Evolutionary conservation across 2,113 vertebrate genomes (phyloP).

Genomic region (Brachionichthys hirsutus): DNA sequence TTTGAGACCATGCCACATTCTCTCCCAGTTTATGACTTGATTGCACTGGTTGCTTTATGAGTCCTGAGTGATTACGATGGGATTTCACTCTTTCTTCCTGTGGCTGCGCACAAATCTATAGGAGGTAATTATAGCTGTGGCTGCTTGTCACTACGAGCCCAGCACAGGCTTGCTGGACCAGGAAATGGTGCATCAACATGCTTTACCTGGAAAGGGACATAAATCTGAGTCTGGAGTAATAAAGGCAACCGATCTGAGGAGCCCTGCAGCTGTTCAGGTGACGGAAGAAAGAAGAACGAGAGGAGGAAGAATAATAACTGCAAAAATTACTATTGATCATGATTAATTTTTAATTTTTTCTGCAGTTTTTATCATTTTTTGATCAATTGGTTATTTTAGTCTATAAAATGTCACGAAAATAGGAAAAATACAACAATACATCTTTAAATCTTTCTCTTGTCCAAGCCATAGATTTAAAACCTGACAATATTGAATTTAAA

Average conservation of each 20-base stretch:
- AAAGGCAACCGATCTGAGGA: conserved; percentile 53
- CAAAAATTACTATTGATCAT: no score
- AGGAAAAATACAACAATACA: no score
- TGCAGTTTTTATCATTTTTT: not conserved
- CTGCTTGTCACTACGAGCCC: conserved; percentile 57
- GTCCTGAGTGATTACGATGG: conserved; percentile 60
- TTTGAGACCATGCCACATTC: conserved; percentile 46
- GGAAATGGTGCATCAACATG: conserved; percentile 54
- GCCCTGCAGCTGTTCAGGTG: conserved; percentile 14
- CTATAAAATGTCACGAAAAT: not conserved
- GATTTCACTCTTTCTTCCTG: conserved; percentile 55
- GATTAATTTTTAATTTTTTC: not conserved
- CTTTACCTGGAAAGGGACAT: conserved; percentile 56
- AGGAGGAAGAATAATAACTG: not conserved
- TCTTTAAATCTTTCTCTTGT: no score
- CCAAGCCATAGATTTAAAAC: no score
- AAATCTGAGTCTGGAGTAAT: conserved; percentile 57
- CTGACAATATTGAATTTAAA: not conserved
- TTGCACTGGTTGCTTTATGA: conserved; percentile 67
- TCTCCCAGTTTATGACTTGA: conserved; percentile 54
- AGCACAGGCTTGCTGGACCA: conserved; percentile 41
- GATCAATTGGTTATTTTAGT: not conserved
- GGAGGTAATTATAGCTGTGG: conserved; percentile 65
- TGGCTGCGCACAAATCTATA: conserved; percentile 42
- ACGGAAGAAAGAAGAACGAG: not conserved